These are phyloP conservation scores for Typhlomys cinereus DNA, from an alignment of 2,113 vertebrate species.

Conservation along the genomic window DNA sequence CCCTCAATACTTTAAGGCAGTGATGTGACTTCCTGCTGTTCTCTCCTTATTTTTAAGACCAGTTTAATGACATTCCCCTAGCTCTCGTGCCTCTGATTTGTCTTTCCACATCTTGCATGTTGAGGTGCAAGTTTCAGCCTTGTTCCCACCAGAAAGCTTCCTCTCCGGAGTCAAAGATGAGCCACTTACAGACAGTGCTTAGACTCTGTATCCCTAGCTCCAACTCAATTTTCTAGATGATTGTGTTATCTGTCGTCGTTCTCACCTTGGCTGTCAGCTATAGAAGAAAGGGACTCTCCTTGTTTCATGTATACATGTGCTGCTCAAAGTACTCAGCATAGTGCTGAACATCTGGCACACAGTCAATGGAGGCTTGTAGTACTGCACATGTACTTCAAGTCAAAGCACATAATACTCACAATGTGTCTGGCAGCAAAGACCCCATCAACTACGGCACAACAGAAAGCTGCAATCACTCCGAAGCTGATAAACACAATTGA, in stretches of 20 bases:
- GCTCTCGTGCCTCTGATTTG: background rate
- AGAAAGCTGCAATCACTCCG: constrained; percentile 97
- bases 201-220: background rate
- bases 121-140: background rate
- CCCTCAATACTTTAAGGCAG: background rate
- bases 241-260: background rate
- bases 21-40: background rate
- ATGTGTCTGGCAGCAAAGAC: constrained; percentile 98
- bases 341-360: background rate
- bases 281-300: background rate
- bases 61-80: background rate
- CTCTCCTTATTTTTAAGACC: background rate
- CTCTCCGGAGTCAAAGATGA: background rate
- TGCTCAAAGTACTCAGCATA: background rate
- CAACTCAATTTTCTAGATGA: background rate
- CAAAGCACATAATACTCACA: constrained; percentile 88
- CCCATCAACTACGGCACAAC: constrained; percentile 98
- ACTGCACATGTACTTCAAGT: background rate
- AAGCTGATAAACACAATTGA: constrained; percentile 99
- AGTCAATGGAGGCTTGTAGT: background rate
- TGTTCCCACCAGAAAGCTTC: background rate
- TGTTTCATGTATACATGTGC: background rate
- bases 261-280: background rate
- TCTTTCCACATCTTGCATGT: constrained; percentile 6
- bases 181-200: background rate